Evolutionary conservation across 2,797 vertebrate species (phyloP).

Genomic region (Denticeps clupeoides): DNA sequence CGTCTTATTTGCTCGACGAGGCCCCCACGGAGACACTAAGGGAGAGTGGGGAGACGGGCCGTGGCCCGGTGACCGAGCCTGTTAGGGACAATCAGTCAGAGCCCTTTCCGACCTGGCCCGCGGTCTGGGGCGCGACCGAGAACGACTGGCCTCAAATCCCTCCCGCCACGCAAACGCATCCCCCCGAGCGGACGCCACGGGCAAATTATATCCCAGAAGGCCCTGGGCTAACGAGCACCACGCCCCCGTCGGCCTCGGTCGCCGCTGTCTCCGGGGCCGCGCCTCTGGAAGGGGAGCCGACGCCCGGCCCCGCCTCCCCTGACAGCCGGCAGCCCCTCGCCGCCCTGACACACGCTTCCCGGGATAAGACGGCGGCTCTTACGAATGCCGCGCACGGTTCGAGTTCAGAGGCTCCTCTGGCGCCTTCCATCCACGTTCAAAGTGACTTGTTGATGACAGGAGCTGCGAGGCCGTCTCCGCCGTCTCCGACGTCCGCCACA

Average conservation of each 20-base stretch:
- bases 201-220: too few species aligned
- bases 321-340: slow-evolving; percentile 4
- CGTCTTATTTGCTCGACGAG: slow-evolving; percentile 32
- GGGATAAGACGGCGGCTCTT: slow-evolving; percentile 4
- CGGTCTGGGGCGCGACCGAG: background rate
- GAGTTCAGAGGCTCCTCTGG: slow-evolving; percentile 17
- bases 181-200: too few species aligned
- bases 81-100: slow-evolving; percentile 11
- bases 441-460: slow-evolving; percentile 26
- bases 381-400: slow-evolving; percentile 22
- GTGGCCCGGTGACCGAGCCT: background rate
- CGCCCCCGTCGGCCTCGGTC: background rate
- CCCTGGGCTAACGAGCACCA: slow-evolving; percentile 8
- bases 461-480: slow-evolving; percentile 10
- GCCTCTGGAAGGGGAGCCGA: background rate
- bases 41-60: too few species aligned
- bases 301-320: slow-evolving; percentile 7
- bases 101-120: slow-evolving; percentile 1
- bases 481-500: too few species aligned
- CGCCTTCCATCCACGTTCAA: slow-evolving; percentile 24
- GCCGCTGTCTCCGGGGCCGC: slow-evolving; percentile 1
- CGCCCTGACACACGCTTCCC: slow-evolving; percentile 16
- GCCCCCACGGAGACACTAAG: too few species aligned
- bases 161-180: too few species aligned
- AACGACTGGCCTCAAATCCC: slow-evolving; percentile 11